phyloP scores from a whole-genome alignment of 2,888 invertebrate species.

The Sphaeridia pumilis region DNA sequence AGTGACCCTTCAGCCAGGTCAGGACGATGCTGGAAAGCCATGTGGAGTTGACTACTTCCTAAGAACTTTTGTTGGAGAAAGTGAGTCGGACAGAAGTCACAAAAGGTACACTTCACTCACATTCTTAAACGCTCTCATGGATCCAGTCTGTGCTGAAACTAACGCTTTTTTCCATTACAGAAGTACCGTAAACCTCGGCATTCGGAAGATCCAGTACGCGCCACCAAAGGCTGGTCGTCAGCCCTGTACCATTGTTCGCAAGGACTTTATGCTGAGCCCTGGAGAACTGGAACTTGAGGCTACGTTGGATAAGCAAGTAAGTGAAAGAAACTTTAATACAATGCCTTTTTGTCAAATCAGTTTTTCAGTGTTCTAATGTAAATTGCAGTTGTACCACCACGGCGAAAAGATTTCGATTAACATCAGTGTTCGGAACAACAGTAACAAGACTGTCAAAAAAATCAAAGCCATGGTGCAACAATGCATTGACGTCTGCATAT shows the following conservation, averaged over 20 bases:
- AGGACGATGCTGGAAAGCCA: conserved; percentile 65
- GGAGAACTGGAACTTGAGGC: conserved; percentile 89
- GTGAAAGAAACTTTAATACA: no score
- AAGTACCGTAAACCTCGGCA: conserved; percentile 76
- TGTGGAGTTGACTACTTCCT: conserved; percentile 51
- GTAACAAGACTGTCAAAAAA: conserved; percentile 91
- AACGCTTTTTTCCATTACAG: conserved; percentile 44
- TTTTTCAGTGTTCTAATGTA: no score
- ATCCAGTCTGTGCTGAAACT: background rate
- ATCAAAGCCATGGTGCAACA: conserved; percentile 87
- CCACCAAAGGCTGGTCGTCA: conserved; percentile 80
- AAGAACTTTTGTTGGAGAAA: conserved; percentile 73
- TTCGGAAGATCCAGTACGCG: conserved; percentile 85
- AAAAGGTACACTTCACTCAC: conserved; percentile 48
- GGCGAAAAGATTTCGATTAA: conserved; percentile 84
- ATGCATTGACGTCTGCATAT: conserved; percentile 88
- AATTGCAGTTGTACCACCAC: conserved; percentile 65
- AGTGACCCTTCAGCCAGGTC: conserved; percentile 76
- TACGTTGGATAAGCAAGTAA: conserved; percentile 80
- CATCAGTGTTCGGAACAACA: conserved; percentile 81
- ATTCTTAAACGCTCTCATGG: background rate
- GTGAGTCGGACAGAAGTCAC: conserved; percentile 64
- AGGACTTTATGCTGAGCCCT: conserved; percentile 88
- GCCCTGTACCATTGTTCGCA: conserved; percentile 85
- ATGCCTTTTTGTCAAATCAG: background rate